These are phyloP conservation scores for Ennomos fuscantarius DNA, from an alignment of 2,888 invertebrate genomes.

Conservation along the genomic window DNA sequence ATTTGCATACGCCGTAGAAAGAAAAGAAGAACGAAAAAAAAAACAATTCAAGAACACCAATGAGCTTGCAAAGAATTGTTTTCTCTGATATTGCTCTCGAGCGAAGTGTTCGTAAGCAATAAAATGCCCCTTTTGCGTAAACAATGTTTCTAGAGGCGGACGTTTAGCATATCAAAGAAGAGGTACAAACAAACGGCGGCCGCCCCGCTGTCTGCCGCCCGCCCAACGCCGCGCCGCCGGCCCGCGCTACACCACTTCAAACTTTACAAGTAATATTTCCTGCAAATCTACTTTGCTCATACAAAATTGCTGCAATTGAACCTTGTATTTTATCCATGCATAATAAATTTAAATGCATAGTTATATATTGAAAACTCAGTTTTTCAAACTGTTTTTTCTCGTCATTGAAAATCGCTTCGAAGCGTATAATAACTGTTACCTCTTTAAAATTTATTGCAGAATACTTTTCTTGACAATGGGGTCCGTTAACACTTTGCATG, in stretches of 20 bases:
- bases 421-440: no score
- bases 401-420: no score
- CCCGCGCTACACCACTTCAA: slow-evolving; percentile 35
- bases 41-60: slow-evolving; percentile 46
- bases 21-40: slow-evolving; percentile 33
- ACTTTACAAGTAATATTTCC: slow-evolving; percentile 34
- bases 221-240: slow-evolving; percentile 18
- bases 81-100: slow-evolving; percentile 56
- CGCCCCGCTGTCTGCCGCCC: slow-evolving; percentile 38
- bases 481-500: no score
- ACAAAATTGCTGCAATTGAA: slow-evolving; percentile 17
- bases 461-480: no score
- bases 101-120: slow-evolving; percentile 60
- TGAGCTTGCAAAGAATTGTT: slow-evolving; percentile 53
- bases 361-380: no score
- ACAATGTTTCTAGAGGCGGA: slow-evolving; percentile 60
- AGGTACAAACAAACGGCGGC: slow-evolving; percentile 43
- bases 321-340: slow-evolving; percentile 7
- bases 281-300: slow-evolving; percentile 25
- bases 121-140: slow-evolving; percentile 58
- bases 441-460: no score
- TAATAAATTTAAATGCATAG: background rate
- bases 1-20: slow-evolving; percentile 31
- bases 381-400: no score
- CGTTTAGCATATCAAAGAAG: slow-evolving; percentile 68